phyloP scores from a whole-genome alignment of 2,113 vertebrate species.

The Otus sunia region DNA sequence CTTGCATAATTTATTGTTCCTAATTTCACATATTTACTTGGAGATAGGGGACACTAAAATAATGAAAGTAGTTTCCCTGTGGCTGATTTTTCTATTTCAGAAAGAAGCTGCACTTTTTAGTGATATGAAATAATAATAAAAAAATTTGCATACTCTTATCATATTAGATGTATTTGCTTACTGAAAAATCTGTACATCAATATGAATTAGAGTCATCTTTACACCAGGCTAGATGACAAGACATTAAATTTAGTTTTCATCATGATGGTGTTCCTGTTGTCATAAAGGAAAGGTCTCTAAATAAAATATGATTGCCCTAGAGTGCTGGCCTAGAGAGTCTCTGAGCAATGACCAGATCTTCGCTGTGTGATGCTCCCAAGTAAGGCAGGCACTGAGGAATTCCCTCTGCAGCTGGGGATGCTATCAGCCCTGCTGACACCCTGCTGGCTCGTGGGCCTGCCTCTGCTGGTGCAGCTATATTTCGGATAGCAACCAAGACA shows the following conservation, averaged over 20 bases:
- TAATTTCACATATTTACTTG: background rate
- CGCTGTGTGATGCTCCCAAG: background rate
- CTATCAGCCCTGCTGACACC: background rate
- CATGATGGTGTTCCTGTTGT: background rate
- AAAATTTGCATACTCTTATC: background rate
- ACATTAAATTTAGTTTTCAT: background rate
- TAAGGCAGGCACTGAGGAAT: background rate
- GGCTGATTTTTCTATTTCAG: background rate
- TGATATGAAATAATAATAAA: background rate
- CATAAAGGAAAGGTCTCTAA: background rate
- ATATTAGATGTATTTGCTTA: background rate
- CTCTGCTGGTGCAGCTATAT: background rate
- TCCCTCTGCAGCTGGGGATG: background rate
- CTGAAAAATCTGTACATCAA: background rate
- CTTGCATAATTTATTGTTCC: conserved; percentile 6
- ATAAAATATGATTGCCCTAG: background rate
- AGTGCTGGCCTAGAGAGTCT: background rate
- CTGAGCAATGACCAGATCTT: background rate
- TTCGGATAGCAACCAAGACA: background rate
- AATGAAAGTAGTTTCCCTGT: background rate
- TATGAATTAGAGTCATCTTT: background rate
- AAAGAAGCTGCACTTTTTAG: background rate
- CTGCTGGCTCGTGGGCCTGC: background rate
- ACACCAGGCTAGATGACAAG: background rate
- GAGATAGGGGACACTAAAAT: background rate